A percentile compares a stretch with the other conserved stretches of the same genome.
phyloP scores from a whole-genome alignment of 2,113 vertebrate species.

The Hylia prasina region DNA sequence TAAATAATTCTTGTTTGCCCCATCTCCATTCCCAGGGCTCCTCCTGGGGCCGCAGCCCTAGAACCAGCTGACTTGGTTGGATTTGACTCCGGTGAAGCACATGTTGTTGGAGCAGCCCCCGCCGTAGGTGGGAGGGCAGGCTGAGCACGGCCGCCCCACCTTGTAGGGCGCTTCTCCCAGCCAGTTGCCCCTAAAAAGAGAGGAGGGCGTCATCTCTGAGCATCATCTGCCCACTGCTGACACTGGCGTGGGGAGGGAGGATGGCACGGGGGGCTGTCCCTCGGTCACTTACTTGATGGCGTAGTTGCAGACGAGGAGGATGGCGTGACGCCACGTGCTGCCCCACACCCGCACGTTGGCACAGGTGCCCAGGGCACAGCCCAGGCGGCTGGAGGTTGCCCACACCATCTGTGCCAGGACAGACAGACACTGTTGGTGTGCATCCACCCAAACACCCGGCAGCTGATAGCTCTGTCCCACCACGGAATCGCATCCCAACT shows the following conservation, averaged over 20 bases:
- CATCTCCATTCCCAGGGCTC: not conserved
- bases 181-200: conserved; percentile 87
- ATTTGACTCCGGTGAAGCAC: conserved; percentile 75
- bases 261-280: accelerated
- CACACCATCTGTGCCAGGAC: conserved; percentile 85
- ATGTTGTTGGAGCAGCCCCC: conserved; percentile 83
- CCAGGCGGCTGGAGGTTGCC: conserved; percentile 84
- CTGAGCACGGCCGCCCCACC: conserved; percentile 80
- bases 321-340: conserved; percentile 76
- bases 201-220: not conserved
- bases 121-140: conserved; percentile 81
- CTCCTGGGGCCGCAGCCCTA: not conserved
- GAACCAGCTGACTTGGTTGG: conserved; percentile 69
- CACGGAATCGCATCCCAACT: accelerated
- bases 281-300: conserved; percentile 83
- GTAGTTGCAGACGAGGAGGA: conserved; percentile 90
- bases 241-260: accelerated
- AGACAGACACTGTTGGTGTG: not conserved
- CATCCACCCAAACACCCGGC: accelerated
- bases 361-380: conserved; percentile 83
- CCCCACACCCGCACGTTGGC: conserved; percentile 80
- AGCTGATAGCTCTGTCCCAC: accelerated
- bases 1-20: conserved; percentile 28
- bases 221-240: accelerated
- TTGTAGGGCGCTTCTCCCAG: conserved; percentile 85